A percentile compares a stretch with the other conserved stretches of the same genome.
These are phyloP conservation scores for Plagodis pulveraria DNA, from an alignment of 2,888 invertebrate species.

Conservation along the genomic window DNA sequence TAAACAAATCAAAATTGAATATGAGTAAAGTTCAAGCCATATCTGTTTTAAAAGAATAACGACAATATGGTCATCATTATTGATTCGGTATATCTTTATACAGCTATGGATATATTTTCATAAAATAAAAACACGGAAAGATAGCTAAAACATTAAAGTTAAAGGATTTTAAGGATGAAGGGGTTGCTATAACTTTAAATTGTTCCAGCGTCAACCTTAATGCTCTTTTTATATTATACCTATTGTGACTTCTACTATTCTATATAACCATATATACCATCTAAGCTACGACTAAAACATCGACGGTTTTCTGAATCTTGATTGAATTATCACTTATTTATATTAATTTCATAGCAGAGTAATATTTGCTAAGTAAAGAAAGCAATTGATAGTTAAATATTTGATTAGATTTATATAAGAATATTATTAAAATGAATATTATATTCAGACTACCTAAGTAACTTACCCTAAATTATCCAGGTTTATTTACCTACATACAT, in stretches of 20 bases:
- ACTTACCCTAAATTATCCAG: slow-evolving; percentile 14
- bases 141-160: too few species aligned
- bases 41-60: not conserved
- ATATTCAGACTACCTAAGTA: not conserved
- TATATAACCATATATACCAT: slow-evolving; percentile 23
- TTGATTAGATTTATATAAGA: too few species aligned
- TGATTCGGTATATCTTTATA: too few species aligned
- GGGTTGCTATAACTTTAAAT: slow-evolving; percentile 48
- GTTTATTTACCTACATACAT: not conserved
- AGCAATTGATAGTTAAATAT: too few species aligned
- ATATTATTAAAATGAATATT: too few species aligned
- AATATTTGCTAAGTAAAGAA: too few species aligned
- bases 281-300: slow-evolving; percentile 64
- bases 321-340: slow-evolving; percentile 8
- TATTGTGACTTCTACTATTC: slow-evolving; percentile 11
- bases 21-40: too few species aligned
- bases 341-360: too few species aligned
- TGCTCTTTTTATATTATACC: slow-evolving; percentile 44
- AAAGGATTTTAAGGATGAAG: slow-evolving; percentile 10
- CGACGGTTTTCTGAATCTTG: slow-evolving; percentile 76
- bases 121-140: not conserved
- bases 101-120: too few species aligned
- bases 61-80: slow-evolving; percentile 4
- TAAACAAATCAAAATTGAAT: too few species aligned
- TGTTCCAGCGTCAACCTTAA: slow-evolving; percentile 82